Evolutionary conservation across 2,888 invertebrate species (phyloP), one percentile per base, ranked within the genome.

Genomic region (Drosophila anomalipes): DNA sequence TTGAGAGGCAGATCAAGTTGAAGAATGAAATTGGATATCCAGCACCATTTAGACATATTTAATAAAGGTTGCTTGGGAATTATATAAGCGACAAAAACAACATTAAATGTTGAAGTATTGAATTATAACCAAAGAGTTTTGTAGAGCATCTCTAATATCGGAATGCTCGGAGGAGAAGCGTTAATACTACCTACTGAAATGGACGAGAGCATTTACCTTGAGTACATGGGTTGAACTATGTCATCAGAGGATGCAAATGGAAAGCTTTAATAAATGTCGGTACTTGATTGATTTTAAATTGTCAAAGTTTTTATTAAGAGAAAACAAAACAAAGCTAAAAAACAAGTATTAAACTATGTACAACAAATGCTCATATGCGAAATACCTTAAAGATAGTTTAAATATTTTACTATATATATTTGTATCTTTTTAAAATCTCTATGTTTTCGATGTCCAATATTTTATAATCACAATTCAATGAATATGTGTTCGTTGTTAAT

Each of bases 361-460:
- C 64, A 74, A 78, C 32, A 63, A 69, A 74, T 70, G 70, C 85
- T 79, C 82, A 78, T 68, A 69, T 49, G 59, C 69, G 32, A 53
- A 70, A 72, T 47, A 68, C 54, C 77, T 67, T 80, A 71, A 67
- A 68, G 59, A 68, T 89, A 64, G 74, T 86, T 85, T 78, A 79
- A 79, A 74, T 79, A 87, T 74, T 82, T 87, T 73, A 80, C 85
- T 77, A 73, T 63, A 69, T 77, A 89, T 69, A 87, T 87, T 81
- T 88, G 76, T 86, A 86, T 83, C 89, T 90, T 90, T 79, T 89
- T 69, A 79, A 89, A 81, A 89, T 86, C 86, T 86, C 70, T 86
- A 89, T 86, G 86, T 86, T 90, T 86, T 86, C 69, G 75, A 86
- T 86, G 90, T 90, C 84, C 77, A 90, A 76, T 86, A 86, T 86